These are phyloP conservation scores for Trichogramma pretiosum DNA, from an alignment of 1,140 invertebrate genomes.

Conservation along the genomic window DNA sequence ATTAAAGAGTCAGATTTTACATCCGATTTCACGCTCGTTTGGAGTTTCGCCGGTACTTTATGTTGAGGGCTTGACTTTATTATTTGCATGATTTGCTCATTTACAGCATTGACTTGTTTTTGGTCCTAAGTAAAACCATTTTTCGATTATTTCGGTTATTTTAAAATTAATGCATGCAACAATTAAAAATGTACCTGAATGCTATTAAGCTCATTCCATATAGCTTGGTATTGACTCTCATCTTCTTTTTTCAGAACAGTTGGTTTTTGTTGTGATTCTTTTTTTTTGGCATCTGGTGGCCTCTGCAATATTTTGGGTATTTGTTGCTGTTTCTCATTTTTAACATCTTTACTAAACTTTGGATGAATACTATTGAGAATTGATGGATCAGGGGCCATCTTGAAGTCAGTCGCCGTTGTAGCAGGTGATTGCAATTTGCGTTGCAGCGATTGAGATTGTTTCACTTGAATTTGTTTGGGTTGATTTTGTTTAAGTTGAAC, in stretches of 20 bases:
- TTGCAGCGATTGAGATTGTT: neutral
- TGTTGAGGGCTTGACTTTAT: too few relatives aligned
- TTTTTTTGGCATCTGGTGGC: neutral
- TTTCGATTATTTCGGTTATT: too few relatives aligned
- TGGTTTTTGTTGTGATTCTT: neutral
- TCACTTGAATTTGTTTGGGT: neutral
- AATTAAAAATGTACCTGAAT: conserved; percentile 19
- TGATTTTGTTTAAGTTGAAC: neutral
- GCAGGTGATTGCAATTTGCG: neutral
- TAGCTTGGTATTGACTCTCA: conserved; percentile 26
- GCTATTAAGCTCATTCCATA: conserved; percentile 41
- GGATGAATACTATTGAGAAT: neutral
- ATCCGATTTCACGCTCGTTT: too few relatives aligned
- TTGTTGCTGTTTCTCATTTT: neutral
- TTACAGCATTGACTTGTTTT: too few relatives aligned
- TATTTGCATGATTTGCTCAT: too few relatives aligned
- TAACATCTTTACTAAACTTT: neutral
- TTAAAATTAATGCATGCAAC: neutral
- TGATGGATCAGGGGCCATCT: neutral
- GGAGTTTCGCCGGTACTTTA: too few relatives aligned
- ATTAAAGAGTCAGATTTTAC: too few relatives aligned
- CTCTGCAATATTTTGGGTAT: conserved; percentile 2
- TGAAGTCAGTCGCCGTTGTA: too few relatives aligned
- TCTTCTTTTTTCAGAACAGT: neutral
- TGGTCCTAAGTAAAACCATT: too few relatives aligned